A percentile compares a stretch with the other conserved stretches of the same genome.
Conservation (phyloP, 2,113 vertebrate genomes). For the Falco punctatus region DNA sequence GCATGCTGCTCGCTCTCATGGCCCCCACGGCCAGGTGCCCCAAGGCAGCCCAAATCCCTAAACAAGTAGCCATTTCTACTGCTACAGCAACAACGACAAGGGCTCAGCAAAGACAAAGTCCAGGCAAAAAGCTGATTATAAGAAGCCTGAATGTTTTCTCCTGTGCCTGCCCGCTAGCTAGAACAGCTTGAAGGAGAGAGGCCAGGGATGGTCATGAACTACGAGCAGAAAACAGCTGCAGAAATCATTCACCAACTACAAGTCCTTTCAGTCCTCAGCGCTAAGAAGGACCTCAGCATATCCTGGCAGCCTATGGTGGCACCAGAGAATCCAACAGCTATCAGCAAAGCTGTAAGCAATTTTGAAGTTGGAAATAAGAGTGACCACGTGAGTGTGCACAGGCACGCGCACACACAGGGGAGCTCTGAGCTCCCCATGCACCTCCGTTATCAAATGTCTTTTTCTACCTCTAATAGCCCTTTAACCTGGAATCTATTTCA, state of each 20-base stretch:
- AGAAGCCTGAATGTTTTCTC: not conserved
- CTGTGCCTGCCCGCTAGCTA: not conserved
- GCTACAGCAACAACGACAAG: not conserved
- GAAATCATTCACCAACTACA: not conserved
- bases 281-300: not conserved
- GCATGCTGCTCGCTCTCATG: not conserved
- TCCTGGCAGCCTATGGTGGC: not conserved
- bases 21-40: not conserved
- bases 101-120: not conserved
- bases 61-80: not conserved
- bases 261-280: not conserved
- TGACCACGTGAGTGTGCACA: too few relatives aligned
- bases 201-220: not conserved
- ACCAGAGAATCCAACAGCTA: not conserved
- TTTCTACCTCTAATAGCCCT: not conserved
- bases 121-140: not conserved
- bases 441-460: not conserved
- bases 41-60: not conserved
- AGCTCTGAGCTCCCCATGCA: not conserved
- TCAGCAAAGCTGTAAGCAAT: not conserved
- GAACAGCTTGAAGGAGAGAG: not conserved
- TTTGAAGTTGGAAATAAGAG: not conserved
- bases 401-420: not conserved
- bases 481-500: not conserved
- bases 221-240: not conserved